Conservation (phyloP, 1,140 invertebrate species). For the Zaprionus davidi region DNA sequence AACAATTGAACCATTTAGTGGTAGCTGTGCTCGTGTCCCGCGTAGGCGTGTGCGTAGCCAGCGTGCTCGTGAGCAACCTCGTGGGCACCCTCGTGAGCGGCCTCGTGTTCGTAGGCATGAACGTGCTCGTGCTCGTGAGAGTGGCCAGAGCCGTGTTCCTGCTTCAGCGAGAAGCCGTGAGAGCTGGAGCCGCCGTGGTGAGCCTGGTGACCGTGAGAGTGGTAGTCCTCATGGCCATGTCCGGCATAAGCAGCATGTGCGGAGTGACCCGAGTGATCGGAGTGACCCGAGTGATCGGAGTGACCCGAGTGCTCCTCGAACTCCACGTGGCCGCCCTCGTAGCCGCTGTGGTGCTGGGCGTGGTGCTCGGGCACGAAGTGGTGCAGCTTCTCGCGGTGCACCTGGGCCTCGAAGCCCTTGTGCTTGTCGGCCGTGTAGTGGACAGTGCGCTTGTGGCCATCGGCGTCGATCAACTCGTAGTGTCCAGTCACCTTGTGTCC, state of each 20-base stretch:
- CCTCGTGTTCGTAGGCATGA: slow-evolving; percentile 33
- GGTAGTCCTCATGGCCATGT: slow-evolving; percentile 52
- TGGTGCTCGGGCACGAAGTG: slow-evolving; percentile 72
- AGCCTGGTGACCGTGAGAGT: slow-evolving; percentile 54
- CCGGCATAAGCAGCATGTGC: slow-evolving; percentile 48
- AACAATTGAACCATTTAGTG: slow-evolving; percentile 46
- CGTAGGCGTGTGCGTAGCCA: slow-evolving; percentile 21
- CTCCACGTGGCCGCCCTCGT: slow-evolving; percentile 66
- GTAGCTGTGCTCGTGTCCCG: slow-evolving; percentile 57
- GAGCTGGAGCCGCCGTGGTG: slow-evolving; percentile 41
- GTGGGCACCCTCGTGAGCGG: slow-evolving; percentile 22
- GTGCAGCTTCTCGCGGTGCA: slow-evolving; percentile 83
- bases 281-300: slow-evolving; percentile 43
- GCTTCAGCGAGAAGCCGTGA: slow-evolving; percentile 41
- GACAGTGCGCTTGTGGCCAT: slow-evolving; percentile 84
- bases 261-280: slow-evolving; percentile 39
- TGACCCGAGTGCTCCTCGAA: slow-evolving; percentile 60
- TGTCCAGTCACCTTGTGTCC: slow-evolving; percentile 81
- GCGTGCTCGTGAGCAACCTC: slow-evolving; percentile 18
- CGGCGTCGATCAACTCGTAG: slow-evolving; percentile 84
- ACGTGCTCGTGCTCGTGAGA: slow-evolving; percentile 42
- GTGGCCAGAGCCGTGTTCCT: slow-evolving; percentile 53
- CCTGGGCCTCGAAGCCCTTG: slow-evolving; percentile 83
- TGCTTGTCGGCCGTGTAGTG: slow-evolving; percentile 84
- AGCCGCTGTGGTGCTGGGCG: slow-evolving; percentile 70